Base-by-base conservation (phyloP, 2,113 vertebrate genomes). In the Tychaedon coryphoeus region DNA sequence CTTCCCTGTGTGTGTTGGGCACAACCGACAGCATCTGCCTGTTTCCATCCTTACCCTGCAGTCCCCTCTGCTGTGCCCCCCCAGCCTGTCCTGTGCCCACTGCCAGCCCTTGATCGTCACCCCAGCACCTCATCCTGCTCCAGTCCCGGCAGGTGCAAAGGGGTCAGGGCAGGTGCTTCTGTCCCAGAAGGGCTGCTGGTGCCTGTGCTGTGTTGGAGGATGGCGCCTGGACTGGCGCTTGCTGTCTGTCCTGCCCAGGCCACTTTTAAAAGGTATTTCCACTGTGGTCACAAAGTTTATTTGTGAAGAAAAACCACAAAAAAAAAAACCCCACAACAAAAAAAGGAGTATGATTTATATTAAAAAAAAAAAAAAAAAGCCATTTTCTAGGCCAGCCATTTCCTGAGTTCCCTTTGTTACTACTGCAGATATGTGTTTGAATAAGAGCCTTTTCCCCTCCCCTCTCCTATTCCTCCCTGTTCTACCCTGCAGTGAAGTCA, bases 401-500 rank as follows among this genome's bases (percentile, higher is more conserved):
- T 97, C 96, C 93, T 58, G 84, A 95, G 93, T 95, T 97, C 94
- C 93, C 95, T 97, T 97, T 97, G 97, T 97, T 97, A 95, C 96
- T 97, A 95, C 95, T 95, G 94, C 96, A 97, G 97, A 97, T 95
- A 96, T 87, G 96, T 96, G 96, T 96, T 97, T 97, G 96, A 97
- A 94, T 96, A 97, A 96, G 96, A 97, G 96, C 90, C 88, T 95
- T 96, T 93, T 88, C 97, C 88, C 96, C 96, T 95, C 85, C 82
- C 93, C 90, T 93, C 88, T 76, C 74, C 85, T 92, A 94, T 96
- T 96, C 91, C 87, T 96, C 93, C 91, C 95, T 78, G 93, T 89
- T 97, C 94, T 96, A 89, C 94, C 95, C 96, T 97, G 97, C 97
- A 81, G 97, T 98, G 98, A 98, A 98, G 97, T 98, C 98, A 98